These are phyloP conservation scores for Aplysina aerophoba DNA, from an alignment of 37 sponge, comb jelly and placozoan genomes.

Conservation along the genomic window DNA sequence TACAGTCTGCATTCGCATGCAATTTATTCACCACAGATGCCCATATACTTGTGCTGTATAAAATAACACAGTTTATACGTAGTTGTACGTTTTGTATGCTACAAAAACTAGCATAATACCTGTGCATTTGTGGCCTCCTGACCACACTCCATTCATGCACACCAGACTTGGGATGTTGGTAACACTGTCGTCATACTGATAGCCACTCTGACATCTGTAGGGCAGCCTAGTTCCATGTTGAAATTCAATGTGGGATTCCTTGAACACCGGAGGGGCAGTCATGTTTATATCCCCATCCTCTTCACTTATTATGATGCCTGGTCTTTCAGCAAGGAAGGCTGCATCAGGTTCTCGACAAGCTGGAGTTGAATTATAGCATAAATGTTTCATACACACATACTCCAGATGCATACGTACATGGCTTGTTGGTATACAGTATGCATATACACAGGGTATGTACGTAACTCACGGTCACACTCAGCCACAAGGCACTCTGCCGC, in stretches of 20 bases:
- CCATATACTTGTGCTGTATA: too few species aligned
- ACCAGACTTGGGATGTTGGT: not conserved
- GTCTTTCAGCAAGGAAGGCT: not conserved
- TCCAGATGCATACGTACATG: not conserved
- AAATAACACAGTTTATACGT: too few species aligned
- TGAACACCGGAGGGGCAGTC: not conserved
- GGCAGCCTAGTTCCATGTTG: not conserved
- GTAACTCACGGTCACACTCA: not conserved
- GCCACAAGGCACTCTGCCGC: not conserved
- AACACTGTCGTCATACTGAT: not conserved
- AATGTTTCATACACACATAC: too few species aligned
- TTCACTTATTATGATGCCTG: not conserved
- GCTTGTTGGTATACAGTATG: not conserved
- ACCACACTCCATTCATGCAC: conserved; percentile 3
- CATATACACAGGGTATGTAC: not conserved
- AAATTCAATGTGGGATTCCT: not conserved
- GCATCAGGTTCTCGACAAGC: not conserved
- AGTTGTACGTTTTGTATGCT: too few species aligned
- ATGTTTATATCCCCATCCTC: not conserved
- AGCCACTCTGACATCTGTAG: conserved; percentile 10
- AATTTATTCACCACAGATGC: too few species aligned
- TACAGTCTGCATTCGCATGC: too few species aligned
- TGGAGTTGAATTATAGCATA: not conserved
- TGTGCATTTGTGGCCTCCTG: not conserved
- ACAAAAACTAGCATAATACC: too few species aligned